Conservation (phyloP, 2,797 vertebrate genomes). For the Phoxinus dragarum region DNA sequence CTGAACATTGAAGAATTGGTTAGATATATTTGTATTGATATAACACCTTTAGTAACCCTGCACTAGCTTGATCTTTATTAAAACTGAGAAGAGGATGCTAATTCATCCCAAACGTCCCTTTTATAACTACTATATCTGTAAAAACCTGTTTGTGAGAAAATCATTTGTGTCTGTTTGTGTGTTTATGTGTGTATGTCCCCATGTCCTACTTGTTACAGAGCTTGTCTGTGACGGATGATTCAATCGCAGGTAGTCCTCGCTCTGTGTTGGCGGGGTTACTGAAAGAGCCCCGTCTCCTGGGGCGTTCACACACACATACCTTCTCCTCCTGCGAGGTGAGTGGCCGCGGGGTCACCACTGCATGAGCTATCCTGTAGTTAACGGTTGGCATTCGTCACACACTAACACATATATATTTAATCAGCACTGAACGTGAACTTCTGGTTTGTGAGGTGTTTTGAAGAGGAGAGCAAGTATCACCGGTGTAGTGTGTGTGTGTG, state of each 20-base stretch:
- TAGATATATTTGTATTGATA: background rate
- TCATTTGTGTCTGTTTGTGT: slow-evolving; percentile 11
- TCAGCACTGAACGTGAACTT: background rate
- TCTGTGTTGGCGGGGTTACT: slow-evolving; percentile 84
- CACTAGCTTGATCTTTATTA: background rate
- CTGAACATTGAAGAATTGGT: background rate
- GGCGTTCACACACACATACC: slow-evolving; percentile 86
- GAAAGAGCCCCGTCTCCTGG: slow-evolving; percentile 85
- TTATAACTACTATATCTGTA: background rate
- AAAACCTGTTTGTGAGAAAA: background rate
- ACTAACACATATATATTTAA: background rate
- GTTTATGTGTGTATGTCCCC: slow-evolving; percentile 9
- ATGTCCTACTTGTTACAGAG: slow-evolving; percentile 80
- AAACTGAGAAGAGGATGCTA: background rate
- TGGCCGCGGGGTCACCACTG: slow-evolving; percentile 55
- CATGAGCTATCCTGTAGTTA: background rate
- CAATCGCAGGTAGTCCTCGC: slow-evolving; percentile 82
- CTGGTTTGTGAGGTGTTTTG: background rate
- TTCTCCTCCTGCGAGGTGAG: slow-evolving; percentile 94
- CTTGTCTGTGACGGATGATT: slow-evolving; percentile 83
- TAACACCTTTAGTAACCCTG: background rate
- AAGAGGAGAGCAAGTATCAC: background rate
- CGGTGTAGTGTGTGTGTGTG: background rate
- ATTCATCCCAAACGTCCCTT: background rate
- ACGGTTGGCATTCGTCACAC: background rate